Conservation (phyloP, 2,888 invertebrate species). For the Yponomeuta plumbellus region DNA sequence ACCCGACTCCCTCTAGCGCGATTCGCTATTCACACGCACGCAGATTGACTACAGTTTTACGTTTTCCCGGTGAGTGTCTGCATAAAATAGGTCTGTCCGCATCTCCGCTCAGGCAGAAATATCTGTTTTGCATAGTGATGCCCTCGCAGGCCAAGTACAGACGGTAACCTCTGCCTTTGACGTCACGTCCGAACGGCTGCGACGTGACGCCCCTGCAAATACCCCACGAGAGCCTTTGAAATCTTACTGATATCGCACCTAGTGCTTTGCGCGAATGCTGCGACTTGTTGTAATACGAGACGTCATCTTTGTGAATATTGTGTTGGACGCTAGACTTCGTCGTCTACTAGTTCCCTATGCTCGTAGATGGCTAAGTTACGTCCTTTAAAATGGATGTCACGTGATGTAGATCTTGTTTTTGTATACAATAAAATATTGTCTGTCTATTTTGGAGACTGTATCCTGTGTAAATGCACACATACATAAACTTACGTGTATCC, state of each 20-base stretch:
- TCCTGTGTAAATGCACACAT: too few relatives aligned
- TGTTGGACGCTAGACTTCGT: background rate
- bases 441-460: too few relatives aligned
- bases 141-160: slow-evolving; percentile 19
- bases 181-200: slow-evolving; percentile 18
- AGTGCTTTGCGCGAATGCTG: slow-evolving; percentile 10
- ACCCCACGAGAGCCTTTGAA: slow-evolving; percentile 10
- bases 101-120: slow-evolving; percentile 22
- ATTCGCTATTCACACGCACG: background rate
- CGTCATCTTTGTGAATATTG: background rate
- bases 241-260: slow-evolving; percentile 7
- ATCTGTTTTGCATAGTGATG: slow-evolving; percentile 44
- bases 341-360: too few relatives aligned
- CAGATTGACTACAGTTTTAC: background rate
- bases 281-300: background rate
- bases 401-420: too few relatives aligned
- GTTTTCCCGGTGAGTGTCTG: background rate
- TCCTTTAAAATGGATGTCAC: too few relatives aligned
- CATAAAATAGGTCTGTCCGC: slow-evolving; percentile 6
- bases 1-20: background rate
- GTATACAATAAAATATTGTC: too few relatives aligned
- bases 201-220: slow-evolving; percentile 52
- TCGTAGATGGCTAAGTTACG: too few relatives aligned
- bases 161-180: slow-evolving; percentile 19
- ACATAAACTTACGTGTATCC: too few relatives aligned